Base-by-base conservation (phyloP, 1,140 invertebrate genomes). In the Aphelenchoides fujianensis region DNA sequence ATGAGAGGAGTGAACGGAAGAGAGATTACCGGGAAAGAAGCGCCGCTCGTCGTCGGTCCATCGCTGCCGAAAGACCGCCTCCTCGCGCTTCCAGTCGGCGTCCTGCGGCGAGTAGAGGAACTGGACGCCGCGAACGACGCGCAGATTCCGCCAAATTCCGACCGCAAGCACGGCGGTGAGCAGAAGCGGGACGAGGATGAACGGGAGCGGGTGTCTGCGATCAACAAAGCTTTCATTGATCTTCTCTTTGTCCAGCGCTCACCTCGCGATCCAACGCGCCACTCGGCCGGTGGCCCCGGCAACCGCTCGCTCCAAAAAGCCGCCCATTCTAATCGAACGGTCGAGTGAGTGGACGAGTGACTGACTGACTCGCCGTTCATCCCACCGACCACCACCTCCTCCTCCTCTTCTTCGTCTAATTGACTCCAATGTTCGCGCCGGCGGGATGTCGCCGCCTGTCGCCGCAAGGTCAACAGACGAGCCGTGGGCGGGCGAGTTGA, bases 111-210 rank as follows among this genome's bases (percentile, higher is more conserved):
- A 66, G 68, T 80, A 80, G 3, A 80, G 67, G 28, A 67, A 82
- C 31, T 82, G 75, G 27, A 80, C 78, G 16, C 79, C 78, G 27
- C 78, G 79, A 5, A 80, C 73, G n/a, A 80, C 74, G 3, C 75
- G 16, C n/a, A 76, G 69, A 23, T 69, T 32, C 0, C 64, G n/a
- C 28, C 74, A 57, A 16, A 82, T 73, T 7, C 80, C 77, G n/a
- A 53, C 70, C 5, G 73, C 74, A 23, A 80, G 61, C 19, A 28
- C 61, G 48, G 69, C 64, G 12, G 79, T 82, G 3, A 81, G 30
- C 30, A 81, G 16, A 0, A 71, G 57, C 27, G 78, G 78, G n/a
- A 82, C 31, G 23, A 80, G 71, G 27, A 80, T 77, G 52, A 80
- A 80, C 41, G 57, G 23, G 7, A 59, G 23, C 9, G 57, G 57